These are phyloP conservation scores for Anneissia japonica DNA, from an alignment of 35 echinoderm and acorn worm species.

Conservation along the genomic window DNA sequence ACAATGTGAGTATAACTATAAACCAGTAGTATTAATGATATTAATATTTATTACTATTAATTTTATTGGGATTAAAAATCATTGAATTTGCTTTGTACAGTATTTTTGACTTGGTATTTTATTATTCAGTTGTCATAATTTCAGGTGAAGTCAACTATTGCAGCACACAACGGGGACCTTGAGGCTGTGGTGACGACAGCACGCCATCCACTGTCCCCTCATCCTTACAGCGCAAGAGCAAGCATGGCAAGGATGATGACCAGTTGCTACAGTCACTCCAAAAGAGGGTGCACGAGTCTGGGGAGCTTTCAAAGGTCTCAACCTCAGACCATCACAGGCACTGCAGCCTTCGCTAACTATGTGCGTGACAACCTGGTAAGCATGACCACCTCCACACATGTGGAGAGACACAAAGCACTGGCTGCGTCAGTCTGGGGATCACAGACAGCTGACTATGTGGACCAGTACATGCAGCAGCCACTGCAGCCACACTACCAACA, in stretches of 20 bases:
- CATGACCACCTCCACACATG: constrained; percentile 40
- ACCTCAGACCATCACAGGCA: constrained; percentile 14
- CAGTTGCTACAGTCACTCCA: constrained; percentile 37
- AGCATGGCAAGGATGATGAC: constrained; percentile 17
- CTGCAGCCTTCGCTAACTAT: constrained; percentile 26
- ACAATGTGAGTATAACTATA: constrained; percentile 25
- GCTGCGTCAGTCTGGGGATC: constrained; percentile 16
- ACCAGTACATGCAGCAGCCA: constrained; percentile 38
- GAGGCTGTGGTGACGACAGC: constrained; percentile 33
- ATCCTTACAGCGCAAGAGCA: constrained; percentile 31
- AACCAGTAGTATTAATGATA: constrained; percentile 4
- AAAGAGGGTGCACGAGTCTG: constrained; percentile 36
- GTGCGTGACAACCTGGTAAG: constrained; percentile 39
- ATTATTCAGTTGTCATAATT: constrained; percentile 12
- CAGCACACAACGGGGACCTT: constrained; percentile 22
- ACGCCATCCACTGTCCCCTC: constrained; percentile 12
- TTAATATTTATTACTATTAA: constrained; percentile 12
- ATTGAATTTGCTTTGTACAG: constrained; percentile 13
- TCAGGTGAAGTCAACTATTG: constrained; percentile 24
- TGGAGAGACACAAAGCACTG: constrained; percentile 31
- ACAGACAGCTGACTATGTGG: constrained; percentile 36
- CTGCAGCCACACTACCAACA: constrained; percentile 5
- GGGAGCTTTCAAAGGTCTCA: constrained; percentile 29
- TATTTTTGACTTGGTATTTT: constrained; percentile 11
- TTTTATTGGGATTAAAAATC: constrained; percentile 9